Base-by-base conservation (phyloP, 1,140 invertebrate species). In the Drosophila athabasca region DNA sequence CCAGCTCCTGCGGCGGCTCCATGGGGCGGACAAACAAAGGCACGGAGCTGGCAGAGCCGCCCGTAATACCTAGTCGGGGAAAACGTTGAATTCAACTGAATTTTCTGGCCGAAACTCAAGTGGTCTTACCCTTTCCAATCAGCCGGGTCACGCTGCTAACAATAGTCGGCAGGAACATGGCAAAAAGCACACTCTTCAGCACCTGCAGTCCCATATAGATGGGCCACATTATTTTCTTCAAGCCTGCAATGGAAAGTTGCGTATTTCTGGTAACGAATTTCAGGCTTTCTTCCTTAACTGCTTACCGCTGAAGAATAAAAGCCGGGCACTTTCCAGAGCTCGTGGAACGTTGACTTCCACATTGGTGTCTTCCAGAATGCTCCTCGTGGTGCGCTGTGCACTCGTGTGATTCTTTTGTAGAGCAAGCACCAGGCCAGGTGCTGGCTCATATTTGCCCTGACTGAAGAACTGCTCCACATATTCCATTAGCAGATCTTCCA, bases 221-320 rank as follows among this genome's bases (percentile, higher is more conserved):
- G 3, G 96, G 96, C 77, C 96, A 92, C 80, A 97, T 93, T 54
- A 96, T 92, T 90, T 97, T 97, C 92, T 96, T 97, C 54, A 97
- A 91, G 93, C 94, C 93, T 92, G 93, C 84, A 55, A 41, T 9
- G 1, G 50, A 49, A 62, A 41, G 8, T 8, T 2, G 15, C 2
- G 2, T 22, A 49, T n/a, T 5, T 39, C 19, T 69, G 69, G 19
- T n/a, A 17, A 45, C 8, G 22, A 2, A 17, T 4, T 9, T 4
- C 17, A 13, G 4, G 19, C 1, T 0, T 7, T 0, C 0, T 7
- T 0, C 0, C 2, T 15, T 29, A 3, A 2, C 11, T 6, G 43
- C 75, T 68, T 72, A 94, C 94, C 93, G 85, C 93, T 92, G 52
- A 94, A 89, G 24, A 92, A 92, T 17, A 92, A 92, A 13, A 94